Evolutionary conservation across 2,888 invertebrate genomes (phyloP), one percentile per base, ranked within the genome.

Genomic region (Agrilus cyanescens): DNA sequence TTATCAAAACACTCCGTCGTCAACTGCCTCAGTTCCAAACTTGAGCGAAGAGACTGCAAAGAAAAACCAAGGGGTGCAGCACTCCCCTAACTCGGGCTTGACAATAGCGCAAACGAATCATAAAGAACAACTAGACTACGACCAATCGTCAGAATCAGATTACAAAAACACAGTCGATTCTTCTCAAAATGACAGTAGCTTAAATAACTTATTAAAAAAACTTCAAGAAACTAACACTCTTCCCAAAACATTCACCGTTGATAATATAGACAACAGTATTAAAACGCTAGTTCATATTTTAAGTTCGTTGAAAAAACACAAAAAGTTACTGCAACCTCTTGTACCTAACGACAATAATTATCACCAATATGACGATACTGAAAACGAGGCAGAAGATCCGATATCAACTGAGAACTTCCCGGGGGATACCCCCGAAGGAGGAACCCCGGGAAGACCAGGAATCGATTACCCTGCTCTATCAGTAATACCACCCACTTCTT

Each of bases 391-490:
- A 29, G 62, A 55, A 7, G 55, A 58, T 13, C 59, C 53, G 3
- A 47, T 54, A 16, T 48, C 53, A 12, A 56, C 54, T 8, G 56
- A 63, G 44, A 46, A 37, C 14, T 65, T 58, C 50, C 63, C 69
- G 4, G 73, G 70, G 1, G 71, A 73, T 49, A 74, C 72, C 15
- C 58, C 54, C 10, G 76, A 64, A 52, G 78, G 76, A 12, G 76
- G 75, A 13, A 78, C 76, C 38, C 81, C 79, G 0, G 81, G 82
- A 8, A 70, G 70, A 53, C 80, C 89, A 0, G 85, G 84, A 7
- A 69, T 84, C 6, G 89, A 90, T 67, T 90, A 89, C 65, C 89
- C 89, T 0, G 80, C 76, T 20, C 74, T 85, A 39, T 74, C 80
- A 1, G 72, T 70, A 25, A 88, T 89, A 46, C 89, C 89, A 0